A percentile compares a stretch with the other conserved stretches of the same genome.
Evolutionary conservation across 2,113 vertebrate genomes (phyloP).

Genomic region (Platichthys stellatus): DNA sequence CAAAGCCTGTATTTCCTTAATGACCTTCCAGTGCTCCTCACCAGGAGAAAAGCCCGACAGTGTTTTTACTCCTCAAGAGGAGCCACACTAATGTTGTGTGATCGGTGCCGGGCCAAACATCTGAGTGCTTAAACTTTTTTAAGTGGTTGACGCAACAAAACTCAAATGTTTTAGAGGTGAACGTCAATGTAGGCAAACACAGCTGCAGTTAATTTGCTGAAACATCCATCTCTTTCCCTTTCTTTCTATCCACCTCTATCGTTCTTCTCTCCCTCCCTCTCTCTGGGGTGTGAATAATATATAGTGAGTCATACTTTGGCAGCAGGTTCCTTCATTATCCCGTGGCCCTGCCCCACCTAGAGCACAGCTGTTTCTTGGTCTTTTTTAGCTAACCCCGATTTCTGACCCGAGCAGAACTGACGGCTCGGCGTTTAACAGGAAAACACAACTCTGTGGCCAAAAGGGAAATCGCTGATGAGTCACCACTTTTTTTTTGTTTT

Average conservation of each 20-base stretch:
- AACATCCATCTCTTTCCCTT: not conserved
- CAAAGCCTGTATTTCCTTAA: slow-evolving; percentile 34
- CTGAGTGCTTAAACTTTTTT: not conserved
- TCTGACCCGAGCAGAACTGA: slow-evolving; percentile 49
- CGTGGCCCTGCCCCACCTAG: slow-evolving; percentile 66
- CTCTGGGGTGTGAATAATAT: slow-evolving; percentile 60
- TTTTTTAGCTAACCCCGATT: slow-evolving; percentile 36
- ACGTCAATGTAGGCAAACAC: too few relatives aligned
- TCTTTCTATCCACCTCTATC: slow-evolving; percentile 14
- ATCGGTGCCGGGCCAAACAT: not conserved
- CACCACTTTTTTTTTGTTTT: not conserved
- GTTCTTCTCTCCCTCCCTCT: slow-evolving; percentile 47
- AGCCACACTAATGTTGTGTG: slow-evolving; percentile 6
- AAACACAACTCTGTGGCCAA: slow-evolving; percentile 11
- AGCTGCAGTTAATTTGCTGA: not conserved
- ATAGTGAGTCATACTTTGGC: slow-evolving; percentile 82
- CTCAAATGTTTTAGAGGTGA: not conserved
- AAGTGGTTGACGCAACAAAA: not conserved
- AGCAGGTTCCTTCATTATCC: slow-evolving; percentile 67
- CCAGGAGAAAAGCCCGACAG: not conserved
- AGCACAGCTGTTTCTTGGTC: slow-evolving; percentile 74
- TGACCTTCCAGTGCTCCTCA: slow-evolving; percentile 6
- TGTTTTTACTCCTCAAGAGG: slow-evolving; percentile 5
- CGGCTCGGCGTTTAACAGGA: slow-evolving; percentile 28
- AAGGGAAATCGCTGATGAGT: slow-evolving; percentile 16